Conservation (phyloP, 2,888 invertebrate genomes). For the Gasteruption jaculator region DNA sequence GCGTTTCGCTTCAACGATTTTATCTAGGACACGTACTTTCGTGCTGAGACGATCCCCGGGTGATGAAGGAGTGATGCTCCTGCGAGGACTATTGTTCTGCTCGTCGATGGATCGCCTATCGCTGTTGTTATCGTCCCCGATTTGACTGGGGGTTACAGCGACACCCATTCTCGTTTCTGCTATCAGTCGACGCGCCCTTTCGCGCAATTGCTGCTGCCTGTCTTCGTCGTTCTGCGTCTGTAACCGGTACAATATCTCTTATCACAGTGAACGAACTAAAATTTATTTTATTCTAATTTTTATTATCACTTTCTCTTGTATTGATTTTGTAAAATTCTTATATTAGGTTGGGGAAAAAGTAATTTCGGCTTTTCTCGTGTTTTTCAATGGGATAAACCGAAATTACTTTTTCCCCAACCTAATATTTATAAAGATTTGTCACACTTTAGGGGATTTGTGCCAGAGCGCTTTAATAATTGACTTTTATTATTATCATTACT, state of each 20-base stretch:
- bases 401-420: too few species aligned
- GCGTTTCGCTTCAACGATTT: slow-evolving; percentile 8
- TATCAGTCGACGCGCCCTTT: slow-evolving; percentile 84
- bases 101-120: slow-evolving; percentile 47
- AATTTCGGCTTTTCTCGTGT: too few species aligned
- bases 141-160: slow-evolving; percentile 46
- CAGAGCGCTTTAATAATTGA: too few species aligned
- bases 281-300: neutral
- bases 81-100: slow-evolving; percentile 48
- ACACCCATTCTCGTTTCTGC: slow-evolving; percentile 75
- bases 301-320: too few species aligned
- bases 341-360: too few species aligned
- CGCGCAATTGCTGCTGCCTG: slow-evolving; percentile 78
- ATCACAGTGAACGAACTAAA: neutral
- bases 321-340: too few species aligned
- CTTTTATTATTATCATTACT: too few species aligned
- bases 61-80: slow-evolving; percentile 46
- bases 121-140: slow-evolving; percentile 44
- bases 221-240: slow-evolving; percentile 72
- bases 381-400: too few species aligned
- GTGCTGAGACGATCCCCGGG: slow-evolving; percentile 45
- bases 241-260: neutral
- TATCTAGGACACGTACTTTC: slow-evolving; percentile 31
- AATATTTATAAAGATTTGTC: too few species aligned
- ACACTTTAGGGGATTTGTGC: too few species aligned